Base-by-base conservation (phyloP, 1,140 invertebrate genomes). In the Papilio glaucus region DNA sequence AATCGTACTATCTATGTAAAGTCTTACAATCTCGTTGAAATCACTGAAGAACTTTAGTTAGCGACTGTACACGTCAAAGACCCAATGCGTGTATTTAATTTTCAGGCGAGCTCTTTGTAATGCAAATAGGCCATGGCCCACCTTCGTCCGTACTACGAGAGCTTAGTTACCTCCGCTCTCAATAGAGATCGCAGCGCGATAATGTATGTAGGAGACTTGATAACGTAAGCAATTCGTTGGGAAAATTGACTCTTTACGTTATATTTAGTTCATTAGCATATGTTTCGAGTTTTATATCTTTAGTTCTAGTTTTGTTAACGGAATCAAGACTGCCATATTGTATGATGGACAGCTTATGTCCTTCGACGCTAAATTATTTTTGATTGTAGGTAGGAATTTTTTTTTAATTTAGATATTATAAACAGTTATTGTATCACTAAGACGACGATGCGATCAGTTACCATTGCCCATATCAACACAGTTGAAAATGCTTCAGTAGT, bases 91-190 rank as follows among this genome's bases (percentile, higher is more conserved):
- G 67, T 69, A 69, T 42, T 69, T 69, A 69, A 69, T 69, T 69
- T 69, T 69, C 67, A 69, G 41, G 45, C 42, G 45, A 69, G 24
- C 42, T 69, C 67, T 69, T 69, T 69, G 67, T 69, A 69, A 69
- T 69, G 67, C 67, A 69, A 69, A 69, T 69, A 49, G 65, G 67
- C 37, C 62, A 37, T 37, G 61, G 33, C 62, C 37, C 62, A 37
- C 67, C 67, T 69, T 33, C 41, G 18, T 69, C 67, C 67, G 37
- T 53, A 53, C 15, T 53, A 53, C 15, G 9, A 68, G 63, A 29
- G 67, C 45, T 49, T 49, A 69, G 67, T 69, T 49, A 69, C 67
- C 65, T 26, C 21, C 57, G 29, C 2, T 6, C 65, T 41, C 65
- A 49, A 68, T 68, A 69, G 67, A 69, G 67, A 69, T 69, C 67